phyloP scores from a whole-genome alignment of 2,888 invertebrate species.

The Apocheima hispidaria region DNA sequence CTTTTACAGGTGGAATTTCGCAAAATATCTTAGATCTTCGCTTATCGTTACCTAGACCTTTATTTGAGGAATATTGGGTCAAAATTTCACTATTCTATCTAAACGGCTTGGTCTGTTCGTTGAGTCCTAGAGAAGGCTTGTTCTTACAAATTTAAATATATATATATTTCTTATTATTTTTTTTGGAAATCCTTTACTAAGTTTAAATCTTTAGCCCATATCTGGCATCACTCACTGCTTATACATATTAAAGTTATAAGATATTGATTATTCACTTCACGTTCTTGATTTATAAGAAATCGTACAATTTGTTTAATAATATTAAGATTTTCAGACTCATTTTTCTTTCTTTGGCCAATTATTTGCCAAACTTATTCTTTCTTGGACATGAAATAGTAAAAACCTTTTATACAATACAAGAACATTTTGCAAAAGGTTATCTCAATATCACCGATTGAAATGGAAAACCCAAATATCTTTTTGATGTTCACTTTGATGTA shows the following conservation, averaged over 20 bases:
- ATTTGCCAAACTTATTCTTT: constrained; percentile 6
- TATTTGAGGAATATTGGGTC: too few species aligned
- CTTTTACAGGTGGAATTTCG: too few species aligned
- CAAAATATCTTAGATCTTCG: too few species aligned
- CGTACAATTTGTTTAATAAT: constrained; percentile 3
- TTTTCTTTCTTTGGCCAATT: constrained; percentile 5
- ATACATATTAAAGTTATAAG: not conserved
- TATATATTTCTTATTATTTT: not conserved
- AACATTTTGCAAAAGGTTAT: not conserved
- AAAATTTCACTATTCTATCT: too few species aligned
- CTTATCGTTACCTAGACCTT: too few species aligned
- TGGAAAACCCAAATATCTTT: constrained; percentile 9
- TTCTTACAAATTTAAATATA: too few species aligned
- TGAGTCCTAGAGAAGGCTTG: too few species aligned
- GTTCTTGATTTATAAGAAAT: constrained; percentile 8
- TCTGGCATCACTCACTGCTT: too few species aligned
- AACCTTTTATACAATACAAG: not conserved
- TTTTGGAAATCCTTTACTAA: too few species aligned
- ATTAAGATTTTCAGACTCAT: constrained; percentile 1
- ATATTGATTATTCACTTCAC: not conserved
- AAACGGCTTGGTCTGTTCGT: too few species aligned
- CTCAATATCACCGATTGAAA: not conserved
- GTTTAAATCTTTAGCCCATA: too few species aligned
- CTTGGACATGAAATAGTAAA: not conserved
- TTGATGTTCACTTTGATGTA: constrained; percentile 8